A percentile compares a stretch with the other conserved stretches of the same genome.
phyloP scores from a whole-genome alignment of 2,888 invertebrate species.

The Stenodera caucasica region DNA sequence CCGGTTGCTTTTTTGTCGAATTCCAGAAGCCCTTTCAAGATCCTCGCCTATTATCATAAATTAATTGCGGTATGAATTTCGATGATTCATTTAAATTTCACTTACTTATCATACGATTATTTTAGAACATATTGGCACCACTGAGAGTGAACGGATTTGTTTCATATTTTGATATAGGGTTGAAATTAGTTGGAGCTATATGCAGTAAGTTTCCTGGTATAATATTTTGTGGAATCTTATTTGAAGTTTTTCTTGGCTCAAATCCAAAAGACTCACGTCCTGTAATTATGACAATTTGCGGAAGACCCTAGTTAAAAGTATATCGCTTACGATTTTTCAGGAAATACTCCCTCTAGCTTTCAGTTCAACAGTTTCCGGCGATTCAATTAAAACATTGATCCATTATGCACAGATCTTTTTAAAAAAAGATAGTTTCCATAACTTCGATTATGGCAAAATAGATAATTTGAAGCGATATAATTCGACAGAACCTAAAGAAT shows the following conservation, averaged over 20 bases:
- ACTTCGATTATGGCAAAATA: slow-evolving; percentile 65
- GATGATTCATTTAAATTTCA: neutral
- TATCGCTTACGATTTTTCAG: slow-evolving; percentile 47
- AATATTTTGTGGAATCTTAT: neutral
- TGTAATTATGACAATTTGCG: neutral
- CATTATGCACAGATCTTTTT: slow-evolving; percentile 66
- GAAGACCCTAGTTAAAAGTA: too few species aligned
- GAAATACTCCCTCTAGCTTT: slow-evolving; percentile 66
- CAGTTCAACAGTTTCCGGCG: slow-evolving; percentile 68
- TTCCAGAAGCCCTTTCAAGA: slow-evolving; percentile 45
- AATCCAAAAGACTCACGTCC: neutral
- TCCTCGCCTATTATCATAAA: slow-evolving; percentile 14
- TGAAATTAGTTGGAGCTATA: neutral
- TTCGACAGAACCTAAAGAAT: slow-evolving; percentile 60
- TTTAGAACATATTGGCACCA: neutral
- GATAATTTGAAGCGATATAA: slow-evolving; percentile 63
- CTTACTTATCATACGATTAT: neutral
- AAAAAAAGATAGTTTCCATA: slow-evolving; percentile 49
- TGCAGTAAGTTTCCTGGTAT: slow-evolving; percentile 6
- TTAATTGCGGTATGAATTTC: slow-evolving; percentile 20
- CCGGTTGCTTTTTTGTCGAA: slow-evolving; percentile 68
- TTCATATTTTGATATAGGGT: too few species aligned
- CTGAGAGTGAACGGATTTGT: neutral
- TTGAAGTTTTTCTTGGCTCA: neutral
- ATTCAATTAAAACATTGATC: slow-evolving; percentile 66